phyloP scores from a whole-genome alignment of 1,140 invertebrate species.

The Pseudomyrmex sp. region DNA sequence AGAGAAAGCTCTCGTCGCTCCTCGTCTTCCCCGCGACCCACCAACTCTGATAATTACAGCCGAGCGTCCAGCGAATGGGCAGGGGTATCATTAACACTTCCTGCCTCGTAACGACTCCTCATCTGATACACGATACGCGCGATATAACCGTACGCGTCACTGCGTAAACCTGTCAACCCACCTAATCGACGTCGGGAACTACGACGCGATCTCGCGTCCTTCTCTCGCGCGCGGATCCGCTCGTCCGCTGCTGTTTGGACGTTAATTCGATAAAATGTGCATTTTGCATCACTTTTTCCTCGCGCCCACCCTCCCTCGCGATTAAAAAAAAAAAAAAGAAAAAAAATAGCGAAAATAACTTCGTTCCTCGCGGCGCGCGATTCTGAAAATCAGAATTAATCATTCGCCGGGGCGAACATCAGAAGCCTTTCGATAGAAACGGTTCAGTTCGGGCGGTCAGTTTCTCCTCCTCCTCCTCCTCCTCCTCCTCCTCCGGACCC shows the following conservation, averaged over 20 bases:
- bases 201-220: conserved; percentile 29
- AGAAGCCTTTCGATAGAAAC: conserved; percentile 14
- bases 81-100: conserved; percentile 85
- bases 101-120: conserved; percentile 84
- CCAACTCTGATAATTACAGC: conserved; percentile 82
- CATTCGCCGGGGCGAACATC: neutral
- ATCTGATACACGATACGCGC: conserved; percentile 78
- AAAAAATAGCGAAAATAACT: neutral
- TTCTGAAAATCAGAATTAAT: conserved; percentile 63
- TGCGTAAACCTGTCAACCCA: conserved; percentile 81
- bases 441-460: too few relatives aligned
- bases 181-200: conserved; percentile 70
- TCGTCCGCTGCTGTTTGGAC: neutral
- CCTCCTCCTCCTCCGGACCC: neutral
- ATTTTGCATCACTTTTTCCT: neutral
- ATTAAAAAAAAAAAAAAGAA: neutral
- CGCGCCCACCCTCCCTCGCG: too few relatives aligned
- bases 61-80: conserved; percentile 83
- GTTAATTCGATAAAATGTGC: neutral
- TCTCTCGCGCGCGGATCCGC: neutral
- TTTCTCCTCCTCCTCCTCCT: neutral
- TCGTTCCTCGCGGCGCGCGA: neutral
- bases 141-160: conserved; percentile 78
- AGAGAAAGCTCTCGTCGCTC: conserved; percentile 40
- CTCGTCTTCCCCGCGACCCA: conserved; percentile 59